Conservation (phyloP, 2,113 vertebrate species). For the Chaetura pelagica region DNA sequence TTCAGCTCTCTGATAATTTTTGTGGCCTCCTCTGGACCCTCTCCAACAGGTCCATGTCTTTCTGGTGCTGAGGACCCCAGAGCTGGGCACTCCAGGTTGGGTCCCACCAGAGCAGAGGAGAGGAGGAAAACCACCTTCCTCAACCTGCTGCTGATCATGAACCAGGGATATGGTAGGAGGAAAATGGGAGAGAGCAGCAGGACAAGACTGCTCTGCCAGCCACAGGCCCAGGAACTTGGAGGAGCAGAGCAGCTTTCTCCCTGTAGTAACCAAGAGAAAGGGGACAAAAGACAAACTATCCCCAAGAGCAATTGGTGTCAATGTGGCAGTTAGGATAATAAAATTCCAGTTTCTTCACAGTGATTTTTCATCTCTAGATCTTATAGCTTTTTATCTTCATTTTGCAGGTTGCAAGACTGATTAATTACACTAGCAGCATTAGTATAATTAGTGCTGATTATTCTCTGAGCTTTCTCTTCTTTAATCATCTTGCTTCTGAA, state of each 20-base stretch:
- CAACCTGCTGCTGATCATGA: fast-evolving
- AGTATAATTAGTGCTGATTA: constrained; percentile 37
- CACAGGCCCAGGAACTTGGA: fast-evolving
- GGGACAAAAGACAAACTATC: neutral
- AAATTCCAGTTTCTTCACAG: neutral
- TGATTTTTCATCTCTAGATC: constrained; percentile 34
- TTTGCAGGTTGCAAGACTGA: constrained; percentile 39
- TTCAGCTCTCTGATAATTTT: no score
- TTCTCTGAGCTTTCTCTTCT: constrained; percentile 27
- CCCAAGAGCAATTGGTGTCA: neutral
- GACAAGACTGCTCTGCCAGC: neutral
- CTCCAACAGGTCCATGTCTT: no score
- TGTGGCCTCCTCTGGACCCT: no score
- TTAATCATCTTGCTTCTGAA: constrained; percentile 20
- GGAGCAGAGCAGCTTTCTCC: neutral
- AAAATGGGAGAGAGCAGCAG: neutral
- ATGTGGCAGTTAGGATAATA: neutral
- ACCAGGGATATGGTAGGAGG: neutral
- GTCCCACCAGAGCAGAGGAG: neutral
- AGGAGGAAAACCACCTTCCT: neutral
- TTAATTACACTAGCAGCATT: constrained; percentile 26
- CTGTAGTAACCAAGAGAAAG: neutral
- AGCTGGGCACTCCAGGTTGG: neutral
- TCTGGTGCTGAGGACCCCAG: no score
- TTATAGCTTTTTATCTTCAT: constrained; percentile 32